Base-by-base conservation (phyloP, 2,113 vertebrate species). In the Trogon melanurus region DNA sequence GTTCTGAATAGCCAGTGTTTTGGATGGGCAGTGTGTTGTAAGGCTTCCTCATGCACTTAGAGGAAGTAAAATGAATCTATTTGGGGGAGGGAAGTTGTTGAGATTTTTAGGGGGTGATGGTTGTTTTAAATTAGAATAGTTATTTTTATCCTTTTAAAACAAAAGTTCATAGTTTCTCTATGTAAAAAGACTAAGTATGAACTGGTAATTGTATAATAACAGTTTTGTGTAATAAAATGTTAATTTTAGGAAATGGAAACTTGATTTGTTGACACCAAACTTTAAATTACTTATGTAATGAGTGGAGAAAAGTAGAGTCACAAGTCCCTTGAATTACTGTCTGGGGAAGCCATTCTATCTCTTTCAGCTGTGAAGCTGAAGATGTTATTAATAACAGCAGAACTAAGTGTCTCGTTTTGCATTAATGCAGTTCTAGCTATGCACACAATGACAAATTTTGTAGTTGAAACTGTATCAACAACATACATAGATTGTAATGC, bases 1-100 rank as follows among this genome's bases (percentile, higher is more conserved):
- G 54, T 85, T 92, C 25, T 81, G 70, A 91, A 82, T 82, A 79
- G 71, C 74, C 93, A 76, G 41, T 61, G 72, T 58, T 82, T 91
- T 88, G 50, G 47, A 85, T 66, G 62, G 79, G 60, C n/a, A 87
- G 62, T 4, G 25, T 73, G 44, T 82, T 85, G 21, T 57, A 69
- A 89, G 13, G 41, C 10, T 85, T 91, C 50, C 41, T 91, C 61
- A 47, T 20, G 15, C 14, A 41, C 25, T 69, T 69, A 91, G 16
- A 60, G 53, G 34, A 80, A 75, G 65, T 1, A 73, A 92, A 95
- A 60, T 22, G 0, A 38, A 13, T 29, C 67, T 87, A 36, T 27
- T 88, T 45, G 56, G 26, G 18, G 18, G 8, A 73, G 5, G 8
- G 41, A 34, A 1, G 5, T 26, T 47, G 22, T 6, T 56, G 16